Conservation (phyloP, 2,888 invertebrate species). For the Lomographa bimaculata region DNA sequence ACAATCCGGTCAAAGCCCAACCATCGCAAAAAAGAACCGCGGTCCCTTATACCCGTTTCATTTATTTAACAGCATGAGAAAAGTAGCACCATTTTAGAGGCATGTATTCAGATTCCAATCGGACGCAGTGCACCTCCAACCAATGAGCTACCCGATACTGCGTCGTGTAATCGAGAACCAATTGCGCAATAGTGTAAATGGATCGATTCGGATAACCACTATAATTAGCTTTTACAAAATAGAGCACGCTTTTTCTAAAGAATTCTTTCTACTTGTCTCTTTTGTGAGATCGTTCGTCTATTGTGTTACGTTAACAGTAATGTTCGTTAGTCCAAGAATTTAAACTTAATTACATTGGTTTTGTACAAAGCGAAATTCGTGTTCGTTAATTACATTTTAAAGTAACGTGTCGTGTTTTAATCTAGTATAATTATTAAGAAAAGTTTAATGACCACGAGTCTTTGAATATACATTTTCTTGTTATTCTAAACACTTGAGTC, state of each 20-base stretch:
- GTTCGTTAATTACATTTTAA: too few relatives aligned
- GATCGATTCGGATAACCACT: conserved; percentile 71
- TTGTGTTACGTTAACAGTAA: conserved; percentile 40
- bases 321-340: conserved; percentile 13
- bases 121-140: too few relatives aligned
- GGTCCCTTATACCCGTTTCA: too few relatives aligned
- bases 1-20: too few relatives aligned
- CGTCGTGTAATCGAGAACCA: conserved; percentile 66
- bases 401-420: neutral
- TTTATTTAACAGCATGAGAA: too few relatives aligned
- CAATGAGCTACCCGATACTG: conserved; percentile 62
- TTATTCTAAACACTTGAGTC: too few relatives aligned
- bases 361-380: neutral
- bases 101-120: too few relatives aligned
- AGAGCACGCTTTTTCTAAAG: conserved; percentile 57
- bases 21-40: too few relatives aligned
- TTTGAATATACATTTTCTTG: too few relatives aligned
- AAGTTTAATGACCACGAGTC: too few relatives aligned
- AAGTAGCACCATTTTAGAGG: too few relatives aligned
- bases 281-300: conserved; percentile 41
- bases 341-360: neutral
- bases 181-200: conserved; percentile 72
- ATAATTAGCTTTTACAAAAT: conserved; percentile 69
- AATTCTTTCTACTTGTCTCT: conserved; percentile 53
- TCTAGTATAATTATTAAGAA: too few relatives aligned